These are phyloP conservation scores for Sinocyclocheilus maitianheensis DNA, from an alignment of 2,113 vertebrate species.

Conservation along the genomic window DNA sequence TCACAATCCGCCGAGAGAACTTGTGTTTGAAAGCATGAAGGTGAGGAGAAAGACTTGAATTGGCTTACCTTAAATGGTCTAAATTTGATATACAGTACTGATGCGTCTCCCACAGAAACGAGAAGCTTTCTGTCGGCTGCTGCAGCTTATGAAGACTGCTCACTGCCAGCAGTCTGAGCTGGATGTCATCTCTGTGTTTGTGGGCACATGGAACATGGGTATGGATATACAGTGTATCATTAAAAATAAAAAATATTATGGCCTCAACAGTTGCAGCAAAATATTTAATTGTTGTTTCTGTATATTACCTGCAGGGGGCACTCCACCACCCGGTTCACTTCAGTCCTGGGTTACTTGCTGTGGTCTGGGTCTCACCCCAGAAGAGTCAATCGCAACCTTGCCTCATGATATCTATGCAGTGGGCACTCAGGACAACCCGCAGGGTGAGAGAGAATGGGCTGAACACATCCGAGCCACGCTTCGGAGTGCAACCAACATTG, in stretches of 20 bases:
- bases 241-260: not conserved
- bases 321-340: constrained; percentile 77
- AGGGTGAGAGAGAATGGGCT: constrained; percentile 86
- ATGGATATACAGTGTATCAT: constrained; percentile 46
- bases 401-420: constrained; percentile 85
- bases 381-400: constrained; percentile 74
- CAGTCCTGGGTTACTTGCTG: constrained; percentile 84
- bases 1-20: constrained; percentile 76
- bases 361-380: constrained; percentile 79
- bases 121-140: constrained; percentile 84
- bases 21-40: constrained; percentile 78
- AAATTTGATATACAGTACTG: not conserved
- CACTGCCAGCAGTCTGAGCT: constrained; percentile 79
- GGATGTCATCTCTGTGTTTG: constrained; percentile 82
- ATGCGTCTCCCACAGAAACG: constrained; percentile 72
- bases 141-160: constrained; percentile 83
- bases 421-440: constrained; percentile 87
- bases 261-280: not conserved
- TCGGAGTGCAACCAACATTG: constrained; percentile 76
- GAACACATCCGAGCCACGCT: constrained; percentile 80
- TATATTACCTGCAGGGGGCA: constrained; percentile 70
- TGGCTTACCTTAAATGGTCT: not conserved
- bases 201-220: constrained; percentile 93
- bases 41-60: constrained; percentile 60
- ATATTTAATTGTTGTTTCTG: not conserved